These are phyloP conservation scores for Steatocranus sp. DNA, from an alignment of 2,797 vertebrate species.

Conservation along the genomic window DNA sequence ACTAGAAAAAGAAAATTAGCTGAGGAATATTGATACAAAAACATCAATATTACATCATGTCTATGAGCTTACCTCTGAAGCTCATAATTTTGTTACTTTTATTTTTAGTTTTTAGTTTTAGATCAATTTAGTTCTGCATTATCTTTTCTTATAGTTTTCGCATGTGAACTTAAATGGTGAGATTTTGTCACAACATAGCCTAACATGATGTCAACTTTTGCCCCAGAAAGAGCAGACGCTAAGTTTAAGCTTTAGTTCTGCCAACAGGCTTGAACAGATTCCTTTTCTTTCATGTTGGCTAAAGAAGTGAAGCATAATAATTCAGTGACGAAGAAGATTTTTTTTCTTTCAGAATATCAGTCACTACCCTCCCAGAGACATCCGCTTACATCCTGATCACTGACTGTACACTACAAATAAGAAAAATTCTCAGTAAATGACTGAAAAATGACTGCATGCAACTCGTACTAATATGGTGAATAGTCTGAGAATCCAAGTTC, in stretches of 20 bases:
- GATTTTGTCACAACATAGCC: background rate
- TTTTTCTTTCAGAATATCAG: background rate
- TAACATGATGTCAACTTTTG: background rate
- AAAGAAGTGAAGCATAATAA: background rate
- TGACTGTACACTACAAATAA: background rate
- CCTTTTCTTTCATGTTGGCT: background rate
- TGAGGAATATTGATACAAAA: background rate
- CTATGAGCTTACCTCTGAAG: background rate
- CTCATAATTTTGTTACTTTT: background rate
- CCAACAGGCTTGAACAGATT: background rate
- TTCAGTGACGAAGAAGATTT: background rate
- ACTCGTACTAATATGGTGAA: background rate
- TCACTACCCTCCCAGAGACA: background rate
- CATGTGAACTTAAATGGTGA: background rate
- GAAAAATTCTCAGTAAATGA: background rate
- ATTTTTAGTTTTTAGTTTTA: rapidly evolving
- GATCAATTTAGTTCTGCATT: background rate
- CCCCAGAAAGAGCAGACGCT: background rate
- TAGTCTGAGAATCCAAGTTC: background rate
- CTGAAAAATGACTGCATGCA: background rate
- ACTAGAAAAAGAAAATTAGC: background rate
- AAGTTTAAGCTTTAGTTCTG: background rate
- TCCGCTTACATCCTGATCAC: background rate
- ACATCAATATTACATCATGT: background rate
- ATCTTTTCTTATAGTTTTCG: background rate